Evolutionary conservation across 1,140 invertebrate species (phyloP).

Genomic region (Trissolcus basalis): DNA sequence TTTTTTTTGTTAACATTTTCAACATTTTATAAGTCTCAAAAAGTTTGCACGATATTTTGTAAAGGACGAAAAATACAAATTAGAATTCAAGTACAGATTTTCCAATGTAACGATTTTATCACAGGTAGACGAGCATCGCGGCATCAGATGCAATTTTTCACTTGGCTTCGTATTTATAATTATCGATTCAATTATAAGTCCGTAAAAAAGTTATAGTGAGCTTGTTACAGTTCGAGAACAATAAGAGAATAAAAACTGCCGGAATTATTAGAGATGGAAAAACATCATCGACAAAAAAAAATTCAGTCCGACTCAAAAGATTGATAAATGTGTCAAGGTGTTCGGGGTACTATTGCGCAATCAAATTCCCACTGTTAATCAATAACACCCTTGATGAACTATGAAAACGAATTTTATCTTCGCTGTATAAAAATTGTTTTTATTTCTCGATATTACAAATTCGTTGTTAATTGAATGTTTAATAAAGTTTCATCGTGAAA

Average conservation of each 20-base stretch:
- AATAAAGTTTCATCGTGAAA: too few relatives aligned
- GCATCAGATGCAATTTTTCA: conserved; percentile 21
- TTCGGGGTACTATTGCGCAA: conserved; percentile 15
- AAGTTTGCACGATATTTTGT: too few relatives aligned
- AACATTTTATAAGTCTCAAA: too few relatives aligned
- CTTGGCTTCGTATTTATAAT: conserved; percentile 38
- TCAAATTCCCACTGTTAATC: conserved; percentile 25
- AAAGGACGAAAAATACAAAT: too few relatives aligned
- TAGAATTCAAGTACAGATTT: too few relatives aligned
- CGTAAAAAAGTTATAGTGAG: conserved; percentile 32
- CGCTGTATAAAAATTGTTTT: conserved; percentile 8
- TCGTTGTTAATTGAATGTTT: not conserved
- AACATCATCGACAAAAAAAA: conserved; percentile 7
- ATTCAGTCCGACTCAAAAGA: conserved; percentile 14
- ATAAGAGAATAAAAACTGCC: conserved; percentile 34
- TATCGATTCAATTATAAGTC: conserved; percentile 45
- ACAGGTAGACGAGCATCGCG: too few relatives aligned
- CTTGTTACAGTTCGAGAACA: conserved; percentile 32
- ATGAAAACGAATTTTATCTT: not conserved
- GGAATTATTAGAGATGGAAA: conserved; percentile 42
- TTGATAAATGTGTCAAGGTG: conserved; percentile 44
- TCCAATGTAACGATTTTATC: too few relatives aligned
- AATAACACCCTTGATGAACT: conserved; percentile 13
- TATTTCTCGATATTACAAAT: conserved; percentile 10
- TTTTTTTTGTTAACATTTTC: too few relatives aligned